phyloP scores from a whole-genome alignment of 2,797 vertebrate species.

The Periophthalmus magnuspinnatus region DNA sequence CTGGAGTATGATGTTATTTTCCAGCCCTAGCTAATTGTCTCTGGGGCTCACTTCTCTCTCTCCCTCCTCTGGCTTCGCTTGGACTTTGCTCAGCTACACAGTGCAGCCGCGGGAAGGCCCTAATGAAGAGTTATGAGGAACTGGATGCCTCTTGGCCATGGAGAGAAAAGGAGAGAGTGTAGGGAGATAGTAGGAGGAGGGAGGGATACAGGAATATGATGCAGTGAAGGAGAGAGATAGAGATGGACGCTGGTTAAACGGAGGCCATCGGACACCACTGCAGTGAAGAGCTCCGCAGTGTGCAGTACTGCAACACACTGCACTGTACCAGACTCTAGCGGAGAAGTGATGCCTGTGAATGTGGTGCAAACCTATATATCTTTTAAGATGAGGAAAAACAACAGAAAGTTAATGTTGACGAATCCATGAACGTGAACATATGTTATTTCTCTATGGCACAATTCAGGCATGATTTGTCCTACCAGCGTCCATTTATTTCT shows the following conservation, averaged over 20 bases:
- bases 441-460: too few species aligned
- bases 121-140: slow-evolving; percentile 79
- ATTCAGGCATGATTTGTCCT: too few species aligned
- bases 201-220: slow-evolving; percentile 25
- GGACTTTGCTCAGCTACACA: slow-evolving; percentile 61
- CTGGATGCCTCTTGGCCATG: slow-evolving; percentile 66
- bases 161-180: slow-evolving; percentile 42
- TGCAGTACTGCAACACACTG: slow-evolving; percentile 5
- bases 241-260: slow-evolving; percentile 11
- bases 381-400: slow-evolving; percentile 12
- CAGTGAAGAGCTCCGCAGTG: slow-evolving; percentile 11
- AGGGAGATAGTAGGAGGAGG: slow-evolving; percentile 34
- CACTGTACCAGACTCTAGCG: background rate
- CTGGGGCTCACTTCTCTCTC: slow-evolving; percentile 56
- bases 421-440: background rate
- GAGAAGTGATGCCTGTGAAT: slow-evolving; percentile 10
- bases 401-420: slow-evolving; percentile 17
- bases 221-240: slow-evolving; percentile 33
- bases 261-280: slow-evolving; percentile 24
- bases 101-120: slow-evolving; percentile 62
- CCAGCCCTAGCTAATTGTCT: slow-evolving; percentile 77
- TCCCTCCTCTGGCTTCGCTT: slow-evolving; percentile 45
- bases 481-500: too few species aligned
- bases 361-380: slow-evolving; percentile 18
- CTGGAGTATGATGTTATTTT: slow-evolving; percentile 73